These are phyloP conservation scores for Oreochromis aureus DNA, from an alignment of 2,113 vertebrate genomes.

Conservation along the genomic window DNA sequence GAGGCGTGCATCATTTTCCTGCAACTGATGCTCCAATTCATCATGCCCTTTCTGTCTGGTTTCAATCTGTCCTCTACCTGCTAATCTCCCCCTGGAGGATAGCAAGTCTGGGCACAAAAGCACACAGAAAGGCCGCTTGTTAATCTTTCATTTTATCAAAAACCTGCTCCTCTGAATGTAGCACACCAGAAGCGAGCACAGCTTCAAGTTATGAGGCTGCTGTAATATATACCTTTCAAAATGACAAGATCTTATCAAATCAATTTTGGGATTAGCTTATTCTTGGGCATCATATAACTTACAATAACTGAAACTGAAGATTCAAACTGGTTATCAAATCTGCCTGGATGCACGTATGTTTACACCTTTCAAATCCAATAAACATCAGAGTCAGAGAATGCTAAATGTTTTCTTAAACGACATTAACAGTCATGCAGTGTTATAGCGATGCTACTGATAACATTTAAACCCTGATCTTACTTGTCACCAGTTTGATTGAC, in stretches of 20 bases:
- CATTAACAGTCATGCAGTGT: not conserved
- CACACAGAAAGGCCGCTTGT: not conserved
- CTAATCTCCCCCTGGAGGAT: conserved; percentile 38
- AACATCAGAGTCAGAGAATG: not conserved
- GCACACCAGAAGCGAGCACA: not conserved
- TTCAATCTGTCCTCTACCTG: conserved; percentile 35
- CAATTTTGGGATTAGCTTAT: not conserved
- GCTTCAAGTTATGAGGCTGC: not conserved
- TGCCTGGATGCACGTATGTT: not conserved
- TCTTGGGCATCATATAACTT: not conserved
- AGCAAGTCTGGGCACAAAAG: conserved; percentile 4
- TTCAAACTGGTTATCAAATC: not conserved
- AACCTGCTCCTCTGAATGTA: conserved; percentile 16
- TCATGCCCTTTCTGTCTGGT: conserved; percentile 41
- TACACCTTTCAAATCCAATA: not conserved
- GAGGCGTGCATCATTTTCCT: conserved; percentile 11
- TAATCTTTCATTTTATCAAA: conserved; percentile 38
- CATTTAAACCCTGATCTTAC: not conserved
- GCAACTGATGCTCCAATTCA: conserved; percentile 52
- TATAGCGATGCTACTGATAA: not conserved
- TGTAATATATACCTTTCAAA: not conserved
- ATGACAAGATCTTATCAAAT: not conserved
- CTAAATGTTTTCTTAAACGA: not conserved
- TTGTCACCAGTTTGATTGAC: not conserved
- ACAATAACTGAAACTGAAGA: not conserved